These are phyloP conservation scores for Glossosoma conforme DNA, from an alignment of 1,140 invertebrate species.

Conservation along the genomic window DNA sequence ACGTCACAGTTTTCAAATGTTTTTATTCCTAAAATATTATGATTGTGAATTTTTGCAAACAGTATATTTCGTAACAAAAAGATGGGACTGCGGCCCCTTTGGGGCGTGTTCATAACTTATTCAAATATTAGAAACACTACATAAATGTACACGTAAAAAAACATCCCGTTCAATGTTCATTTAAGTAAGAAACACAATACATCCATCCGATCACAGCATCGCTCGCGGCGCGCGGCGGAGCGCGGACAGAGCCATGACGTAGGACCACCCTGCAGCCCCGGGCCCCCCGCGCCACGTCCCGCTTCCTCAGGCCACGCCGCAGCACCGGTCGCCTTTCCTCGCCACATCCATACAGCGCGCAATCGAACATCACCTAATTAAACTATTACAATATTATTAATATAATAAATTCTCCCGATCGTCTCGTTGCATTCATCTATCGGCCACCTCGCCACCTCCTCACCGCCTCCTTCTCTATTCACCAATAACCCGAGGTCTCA, in stretches of 20 bases:
- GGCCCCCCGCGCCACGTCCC: slow-evolving; percentile 11
- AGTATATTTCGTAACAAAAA: slow-evolving; percentile 18
- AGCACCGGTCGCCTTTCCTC: slow-evolving; percentile 20
- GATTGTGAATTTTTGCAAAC: slow-evolving; percentile 23
- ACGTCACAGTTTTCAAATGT: slow-evolving; percentile 23
- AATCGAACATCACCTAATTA: slow-evolving; percentile 29
- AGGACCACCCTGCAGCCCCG: no score
- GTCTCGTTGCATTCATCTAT: slow-evolving; percentile 20
- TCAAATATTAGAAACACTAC: slow-evolving; percentile 22
- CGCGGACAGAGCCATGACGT: slow-evolving; percentile 3
- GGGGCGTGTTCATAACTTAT: slow-evolving; percentile 8
- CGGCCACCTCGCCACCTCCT: slow-evolving; percentile 11
- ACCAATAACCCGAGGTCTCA: no score
- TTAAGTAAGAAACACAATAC: slow-evolving; percentile 19
- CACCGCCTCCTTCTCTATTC: slow-evolving; percentile 1
- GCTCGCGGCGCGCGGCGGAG: slow-evolving; percentile 1
- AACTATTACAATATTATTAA: slow-evolving; percentile 32
- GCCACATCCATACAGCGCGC: slow-evolving; percentile 24
- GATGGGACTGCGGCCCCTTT: neutral
- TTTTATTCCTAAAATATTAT: slow-evolving; percentile 32
- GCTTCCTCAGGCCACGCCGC: no score
- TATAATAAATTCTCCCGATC: slow-evolving; percentile 27
- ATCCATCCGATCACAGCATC: slow-evolving; percentile 1
- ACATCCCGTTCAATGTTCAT: slow-evolving; percentile 1
- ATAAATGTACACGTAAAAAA: slow-evolving; percentile 20